Conservation (phyloP, 2,113 vertebrate species). For the Clarias macrocephalus region DNA sequence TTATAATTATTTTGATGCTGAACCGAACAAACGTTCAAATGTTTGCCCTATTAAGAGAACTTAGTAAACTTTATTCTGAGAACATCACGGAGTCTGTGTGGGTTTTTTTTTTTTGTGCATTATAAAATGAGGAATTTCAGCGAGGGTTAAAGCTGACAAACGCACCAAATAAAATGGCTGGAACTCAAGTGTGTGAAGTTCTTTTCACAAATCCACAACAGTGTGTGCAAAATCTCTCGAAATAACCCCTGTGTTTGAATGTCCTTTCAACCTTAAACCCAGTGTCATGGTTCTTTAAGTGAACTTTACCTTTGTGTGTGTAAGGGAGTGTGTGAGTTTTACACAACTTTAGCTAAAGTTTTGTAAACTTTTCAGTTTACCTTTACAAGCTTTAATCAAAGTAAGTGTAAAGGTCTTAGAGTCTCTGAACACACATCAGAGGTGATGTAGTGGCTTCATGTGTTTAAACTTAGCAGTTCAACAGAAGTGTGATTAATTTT, state of each 20-base stretch:
- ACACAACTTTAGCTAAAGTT: not conserved
- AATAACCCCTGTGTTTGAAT: not conserved
- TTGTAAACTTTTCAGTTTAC: too few species aligned
- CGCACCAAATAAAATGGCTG: not conserved
- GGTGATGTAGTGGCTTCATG: not conserved
- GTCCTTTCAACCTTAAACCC: not conserved
- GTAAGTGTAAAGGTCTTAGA: not conserved
- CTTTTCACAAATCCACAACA: not conserved
- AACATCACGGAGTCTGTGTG: conserved; percentile 10
- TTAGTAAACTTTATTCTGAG: conserved; percentile 20
- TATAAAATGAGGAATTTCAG: not conserved
- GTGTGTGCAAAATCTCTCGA: not conserved
- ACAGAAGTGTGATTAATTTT: not conserved
- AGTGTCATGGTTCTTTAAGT: not conserved
- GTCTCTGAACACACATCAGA: not conserved
- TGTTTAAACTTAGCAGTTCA: not conserved
- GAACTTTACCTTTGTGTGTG: not conserved
- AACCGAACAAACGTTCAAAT: conserved; percentile 23
- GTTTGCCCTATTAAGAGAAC: not conserved
- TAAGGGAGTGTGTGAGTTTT: conserved; percentile 4
- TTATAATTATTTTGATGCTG: conserved; percentile 20
- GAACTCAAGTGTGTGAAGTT: not conserved
- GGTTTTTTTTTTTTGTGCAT: not conserved
- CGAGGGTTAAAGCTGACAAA: not conserved
- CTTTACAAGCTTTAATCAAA: not conserved